Percentiles rank a stretch among this genome's conserved stretches.
Conservation (phyloP, 2,888 invertebrate species). For the Eucera pruinosa region DNA sequence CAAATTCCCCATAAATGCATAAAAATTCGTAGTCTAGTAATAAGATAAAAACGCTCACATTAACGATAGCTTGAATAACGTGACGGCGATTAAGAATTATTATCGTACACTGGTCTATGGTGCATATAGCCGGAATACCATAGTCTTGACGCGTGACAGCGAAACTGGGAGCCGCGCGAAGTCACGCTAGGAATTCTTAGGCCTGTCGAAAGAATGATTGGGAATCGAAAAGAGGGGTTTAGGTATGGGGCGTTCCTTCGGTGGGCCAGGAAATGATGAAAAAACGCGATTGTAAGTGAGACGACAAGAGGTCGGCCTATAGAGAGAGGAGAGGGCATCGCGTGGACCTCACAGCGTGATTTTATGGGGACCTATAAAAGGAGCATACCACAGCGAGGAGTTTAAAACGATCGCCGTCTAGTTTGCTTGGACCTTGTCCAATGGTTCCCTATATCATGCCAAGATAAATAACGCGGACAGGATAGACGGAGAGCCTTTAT, state of each 20-base stretch:
- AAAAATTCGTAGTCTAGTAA: too few relatives aligned
- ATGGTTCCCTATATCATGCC: slow-evolving; percentile 61
- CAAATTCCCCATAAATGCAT: too few relatives aligned
- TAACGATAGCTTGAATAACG: too few relatives aligned
- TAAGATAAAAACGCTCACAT: too few relatives aligned
- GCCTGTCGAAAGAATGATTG: slow-evolving; percentile 49
- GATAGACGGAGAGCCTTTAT: slow-evolving; percentile 3
- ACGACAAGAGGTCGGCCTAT: slow-evolving; percentile 26
- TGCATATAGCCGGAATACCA: too few relatives aligned
- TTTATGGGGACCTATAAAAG: slow-evolving; percentile 77
- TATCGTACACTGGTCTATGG: too few relatives aligned
- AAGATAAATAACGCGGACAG: slow-evolving; percentile 53
- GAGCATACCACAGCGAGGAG: slow-evolving; percentile 64
- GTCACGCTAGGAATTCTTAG: slow-evolving; percentile 58
- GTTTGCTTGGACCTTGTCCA: slow-evolving; percentile 60
- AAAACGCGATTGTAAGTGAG: slow-evolving; percentile 61
- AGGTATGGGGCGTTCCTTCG: slow-evolving; percentile 49
- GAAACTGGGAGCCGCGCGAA: too few relatives aligned
- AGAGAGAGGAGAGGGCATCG: too few relatives aligned
- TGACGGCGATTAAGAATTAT: too few relatives aligned
- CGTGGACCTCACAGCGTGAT: slow-evolving; percentile 76
- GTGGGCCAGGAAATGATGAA: slow-evolving; percentile 59
- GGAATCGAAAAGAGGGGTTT: slow-evolving; percentile 27
- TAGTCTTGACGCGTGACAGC: too few relatives aligned
- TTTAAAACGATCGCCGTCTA: slow-evolving; percentile 64